Base-by-base conservation (phyloP, 2,113 vertebrate genomes). In the Orientallactaga bullata region DNA sequence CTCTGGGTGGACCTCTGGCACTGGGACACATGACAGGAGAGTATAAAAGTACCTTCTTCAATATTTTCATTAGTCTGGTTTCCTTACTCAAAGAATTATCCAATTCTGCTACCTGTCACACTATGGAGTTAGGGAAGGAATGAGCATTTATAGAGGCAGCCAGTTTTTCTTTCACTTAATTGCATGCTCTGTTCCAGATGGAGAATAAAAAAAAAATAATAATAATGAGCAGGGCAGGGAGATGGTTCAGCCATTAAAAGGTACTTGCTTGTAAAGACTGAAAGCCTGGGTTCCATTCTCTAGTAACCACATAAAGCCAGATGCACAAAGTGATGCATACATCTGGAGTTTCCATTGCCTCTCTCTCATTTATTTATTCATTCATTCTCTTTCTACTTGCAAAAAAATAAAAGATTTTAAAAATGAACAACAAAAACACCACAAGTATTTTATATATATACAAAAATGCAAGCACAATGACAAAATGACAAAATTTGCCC, bases 401-500 rank as follows among this genome's bases (percentile, higher is more conserved):
- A 47, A 47, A 47, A 6, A 47, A 47, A 47, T 47, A 47, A 47
- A 47, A 47, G 8, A n/a, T n/a, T n/a, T 47, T 47, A 47, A 47
- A 47, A n/a, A n/a, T n/a, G n/a, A n/a, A n/a, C n/a, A n/a, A n/a
- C n/a, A n/a, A 47, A 47, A 47, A 47, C 8, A 47, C 42, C 42
- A 47, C 42, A 47, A 47, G 42, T 47, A 47, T 47, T 47, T 47
- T 42, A 32, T 51, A 35, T 39, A 76, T 24, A 76, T 24, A 9
- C 30, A 17, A 5, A 16, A 13, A n/a, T 15, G 66, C 23, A 85
- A 91, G 85, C n/a, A 82, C 6, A 79, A 32, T 76, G 69, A 82
- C 82, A 90, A 80, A 93, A 61, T 30, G 23, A 60, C 12, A 92
- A 78, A 55, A 65, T n/a, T 89, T 87, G 37, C 26, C 24, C 83